phyloP scores from a whole-genome alignment of 2,888 invertebrate species.

The Punctoribates punctum region DNA sequence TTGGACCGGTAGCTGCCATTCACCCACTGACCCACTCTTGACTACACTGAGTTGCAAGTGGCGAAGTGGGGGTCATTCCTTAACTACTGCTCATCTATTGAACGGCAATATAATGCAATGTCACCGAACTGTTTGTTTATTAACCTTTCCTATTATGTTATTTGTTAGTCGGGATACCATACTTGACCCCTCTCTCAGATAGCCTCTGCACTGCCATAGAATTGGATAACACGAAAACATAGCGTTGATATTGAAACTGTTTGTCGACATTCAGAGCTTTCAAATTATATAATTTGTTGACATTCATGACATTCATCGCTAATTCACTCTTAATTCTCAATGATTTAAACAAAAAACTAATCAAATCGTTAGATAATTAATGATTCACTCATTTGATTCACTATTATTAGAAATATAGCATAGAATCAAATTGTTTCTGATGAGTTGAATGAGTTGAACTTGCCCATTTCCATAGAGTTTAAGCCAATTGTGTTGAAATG shows the following conservation, averaged over 20 bases:
- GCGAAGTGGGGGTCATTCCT: neutral
- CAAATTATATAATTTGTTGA: neutral
- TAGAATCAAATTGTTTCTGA: too few relatives aligned
- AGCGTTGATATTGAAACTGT: slow-evolving; percentile 15
- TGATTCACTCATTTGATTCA: too few relatives aligned
- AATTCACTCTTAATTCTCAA: too few relatives aligned
- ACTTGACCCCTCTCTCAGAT: neutral
- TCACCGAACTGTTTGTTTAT: slow-evolving; percentile 1
- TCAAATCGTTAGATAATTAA: too few relatives aligned
- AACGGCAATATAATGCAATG: neutral
- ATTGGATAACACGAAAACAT: neutral
- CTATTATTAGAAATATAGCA: too few relatives aligned
- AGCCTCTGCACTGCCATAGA: neutral
- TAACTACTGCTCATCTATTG: neutral
- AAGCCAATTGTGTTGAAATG: too few relatives aligned
- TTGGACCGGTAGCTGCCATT: slow-evolving; percentile 6
- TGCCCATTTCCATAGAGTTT: too few relatives aligned
- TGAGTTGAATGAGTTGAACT: too few relatives aligned
- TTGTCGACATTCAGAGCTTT: neutral
- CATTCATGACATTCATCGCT: too few relatives aligned
- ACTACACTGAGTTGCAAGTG: neutral
- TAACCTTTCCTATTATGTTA: neutral
- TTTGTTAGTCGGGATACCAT: neutral
- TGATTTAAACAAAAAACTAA: too few relatives aligned
- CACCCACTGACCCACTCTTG: slow-evolving; percentile 31